Base-by-base conservation (phyloP, 2,888 invertebrate species). In the Abscondita cerata region DNA sequence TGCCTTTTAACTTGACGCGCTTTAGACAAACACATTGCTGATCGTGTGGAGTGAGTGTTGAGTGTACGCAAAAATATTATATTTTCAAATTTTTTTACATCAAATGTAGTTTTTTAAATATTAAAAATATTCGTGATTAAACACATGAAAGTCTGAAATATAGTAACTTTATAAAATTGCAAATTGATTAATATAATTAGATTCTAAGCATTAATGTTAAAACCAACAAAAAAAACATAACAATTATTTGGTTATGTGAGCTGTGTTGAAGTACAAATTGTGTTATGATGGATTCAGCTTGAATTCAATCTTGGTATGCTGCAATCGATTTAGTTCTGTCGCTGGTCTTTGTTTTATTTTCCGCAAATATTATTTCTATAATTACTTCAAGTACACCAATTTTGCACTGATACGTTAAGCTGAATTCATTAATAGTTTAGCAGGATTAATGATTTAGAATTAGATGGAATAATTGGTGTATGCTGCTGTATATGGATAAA, bases 391-490 rank as follows among this genome's bases (percentile, higher is more conserved):
- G 11, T n/a, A 9, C 4, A 9, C 11, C 36, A 36, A 25, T 25
- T 5, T 36, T 36, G 36, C 11, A 36, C 36, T 36, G 36, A 36
- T 36, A 12, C 12, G 11, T 36, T 25, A 36, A 44, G 44, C 44
- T 11, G 44, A 44, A 44, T 44, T 44, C 44, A 44, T 44, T 11
- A 9, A 44, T 44, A 44, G 20, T 36, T 59, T 59, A 54, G 54
- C 36, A 31, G 38, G 34, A 38, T 50, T 55, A 53, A 54, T 58
- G 34, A 62, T 54, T 40, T 62, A 62, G 59, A 16, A 44, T 59
- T 62, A 58, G 75, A 76, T 72, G 77, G 77, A 74, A 78, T 79
- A 78, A 78, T 78, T 77, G 76, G 76, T 78, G 78, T 78, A 78
- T 76, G 78, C 76, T 78, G 77, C 56, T 44, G 75, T 78, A 77